These are phyloP conservation scores for Saguinus midas DNA, from an alignment of 2,113 vertebrate species.

Conservation along the genomic window DNA sequence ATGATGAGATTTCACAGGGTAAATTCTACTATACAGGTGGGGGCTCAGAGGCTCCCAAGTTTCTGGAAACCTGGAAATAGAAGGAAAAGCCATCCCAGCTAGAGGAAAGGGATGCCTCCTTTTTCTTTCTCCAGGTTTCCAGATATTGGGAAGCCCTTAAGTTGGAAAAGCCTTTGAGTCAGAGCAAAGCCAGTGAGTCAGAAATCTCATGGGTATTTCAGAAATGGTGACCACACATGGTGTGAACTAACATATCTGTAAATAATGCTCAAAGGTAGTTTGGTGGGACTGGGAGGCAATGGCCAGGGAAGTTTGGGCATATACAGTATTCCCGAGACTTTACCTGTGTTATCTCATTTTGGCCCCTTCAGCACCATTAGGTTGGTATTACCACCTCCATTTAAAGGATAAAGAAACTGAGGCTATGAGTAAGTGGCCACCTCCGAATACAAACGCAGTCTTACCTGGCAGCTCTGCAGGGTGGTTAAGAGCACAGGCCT, in stretches of 20 bases:
- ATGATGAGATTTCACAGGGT: background rate
- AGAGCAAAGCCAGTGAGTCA: background rate
- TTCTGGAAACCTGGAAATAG: background rate
- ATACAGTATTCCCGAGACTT: background rate
- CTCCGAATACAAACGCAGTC: background rate
- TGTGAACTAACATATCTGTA: background rate
- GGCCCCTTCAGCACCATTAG: too few species aligned
- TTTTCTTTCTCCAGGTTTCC: too few species aligned
- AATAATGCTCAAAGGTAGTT: background rate
- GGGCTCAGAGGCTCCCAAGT: background rate
- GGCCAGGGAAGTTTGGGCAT: background rate
- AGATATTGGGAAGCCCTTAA: too few species aligned
- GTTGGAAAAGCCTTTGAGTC: too few species aligned
- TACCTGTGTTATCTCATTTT: background rate
- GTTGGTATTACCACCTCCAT: background rate
- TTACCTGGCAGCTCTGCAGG: background rate
- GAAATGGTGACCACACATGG: background rate
- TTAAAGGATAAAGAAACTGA: background rate
- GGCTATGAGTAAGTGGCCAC: background rate
- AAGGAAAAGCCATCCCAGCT: background rate
- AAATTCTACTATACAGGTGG: background rate
- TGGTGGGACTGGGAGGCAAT: background rate
- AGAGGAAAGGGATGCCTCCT: background rate
- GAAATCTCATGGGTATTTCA: background rate
- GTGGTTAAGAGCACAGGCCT: background rate